A percentile compares a stretch with the other conserved stretches of the same genome.
phyloP scores from a whole-genome alignment of 2,888 invertebrate genomes.

The Branchinecta sandiegonensis region DNA sequence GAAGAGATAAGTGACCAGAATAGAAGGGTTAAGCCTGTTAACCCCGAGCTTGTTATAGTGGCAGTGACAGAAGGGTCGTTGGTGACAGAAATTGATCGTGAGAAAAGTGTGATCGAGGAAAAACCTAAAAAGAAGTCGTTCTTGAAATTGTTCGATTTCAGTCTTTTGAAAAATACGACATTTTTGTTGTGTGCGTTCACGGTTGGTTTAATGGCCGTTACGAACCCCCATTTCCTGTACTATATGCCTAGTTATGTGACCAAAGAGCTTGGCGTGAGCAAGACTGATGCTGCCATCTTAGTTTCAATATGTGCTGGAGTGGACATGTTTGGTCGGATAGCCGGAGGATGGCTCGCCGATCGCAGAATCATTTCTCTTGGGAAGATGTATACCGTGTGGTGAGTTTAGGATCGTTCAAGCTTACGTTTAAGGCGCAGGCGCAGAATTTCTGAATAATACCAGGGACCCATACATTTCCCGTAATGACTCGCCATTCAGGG shows the following conservation, averaged over 20 bases:
- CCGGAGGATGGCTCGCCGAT: constrained; percentile 57
- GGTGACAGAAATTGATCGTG: not conserved
- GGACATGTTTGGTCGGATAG: constrained; percentile 54
- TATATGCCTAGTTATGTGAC: constrained; percentile 55
- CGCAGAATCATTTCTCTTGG: constrained; percentile 38
- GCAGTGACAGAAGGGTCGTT: not conserved
- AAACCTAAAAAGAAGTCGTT: not conserved
- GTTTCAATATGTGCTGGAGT: constrained; percentile 58
- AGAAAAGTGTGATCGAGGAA: too few species aligned
- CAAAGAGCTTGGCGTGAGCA: constrained; percentile 45
- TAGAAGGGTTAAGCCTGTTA: not conserved
- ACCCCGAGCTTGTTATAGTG: not conserved
- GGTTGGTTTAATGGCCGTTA: constrained; percentile 57
- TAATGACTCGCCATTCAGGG: too few species aligned
- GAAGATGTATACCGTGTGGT: constrained; percentile 8
- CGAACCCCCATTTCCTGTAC: constrained; percentile 58
- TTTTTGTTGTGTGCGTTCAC: constrained; percentile 56
- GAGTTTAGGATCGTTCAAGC: too few species aligned
- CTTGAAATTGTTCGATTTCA: constrained; percentile 47
- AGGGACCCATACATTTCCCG: too few species aligned
- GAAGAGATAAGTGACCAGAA: not conserved
- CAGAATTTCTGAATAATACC: too few species aligned
- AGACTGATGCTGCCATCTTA: constrained; percentile 48
- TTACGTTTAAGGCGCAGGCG: too few species aligned
- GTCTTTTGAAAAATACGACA: constrained; percentile 48